A percentile compares a stretch with the other conserved stretches of the same genome.
These are phyloP conservation scores for Aphelenchoides avenae DNA, from an alignment of 1,140 invertebrate genomes.

Conservation along the genomic window DNA sequence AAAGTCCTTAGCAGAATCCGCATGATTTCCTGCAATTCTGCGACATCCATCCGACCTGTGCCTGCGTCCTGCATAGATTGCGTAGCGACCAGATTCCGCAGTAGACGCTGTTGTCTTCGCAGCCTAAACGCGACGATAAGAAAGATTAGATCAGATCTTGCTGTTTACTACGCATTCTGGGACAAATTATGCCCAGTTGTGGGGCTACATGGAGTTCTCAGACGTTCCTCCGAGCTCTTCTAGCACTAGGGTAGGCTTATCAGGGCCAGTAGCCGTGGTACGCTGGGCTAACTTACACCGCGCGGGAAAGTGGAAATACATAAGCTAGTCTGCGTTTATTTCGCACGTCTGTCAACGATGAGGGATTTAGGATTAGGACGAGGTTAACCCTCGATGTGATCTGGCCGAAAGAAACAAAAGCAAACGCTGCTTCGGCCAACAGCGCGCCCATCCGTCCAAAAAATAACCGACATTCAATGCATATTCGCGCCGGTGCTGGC, in stretches of 20 bases:
- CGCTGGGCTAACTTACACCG: too few species aligned
- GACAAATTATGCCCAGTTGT: background rate
- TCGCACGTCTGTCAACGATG: too few species aligned
- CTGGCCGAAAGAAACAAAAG: too few species aligned
- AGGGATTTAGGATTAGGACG: too few species aligned
- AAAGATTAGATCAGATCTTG: background rate
- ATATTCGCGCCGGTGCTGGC: too few species aligned
- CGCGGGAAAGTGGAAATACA: too few species aligned
- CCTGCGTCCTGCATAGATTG: constrained; percentile 28
- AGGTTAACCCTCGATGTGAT: too few species aligned
- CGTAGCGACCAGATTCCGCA: constrained; percentile 53
- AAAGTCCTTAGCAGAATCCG: constrained; percentile 28
- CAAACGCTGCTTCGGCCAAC: too few species aligned
- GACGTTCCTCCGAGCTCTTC: background rate
- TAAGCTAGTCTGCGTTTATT: too few species aligned
- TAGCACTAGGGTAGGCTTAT: background rate
- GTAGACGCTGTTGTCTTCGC: constrained; percentile 52
- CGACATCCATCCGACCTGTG: constrained; percentile 38
- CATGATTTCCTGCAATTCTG: constrained; percentile 45
- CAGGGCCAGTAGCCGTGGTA: background rate
- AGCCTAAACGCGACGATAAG: constrained; percentile 26
- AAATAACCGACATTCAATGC: too few species aligned
- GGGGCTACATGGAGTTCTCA: background rate
- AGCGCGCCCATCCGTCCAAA: too few species aligned
- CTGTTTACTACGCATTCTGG: background rate